Evolutionary conservation across 2,113 vertebrate species (phyloP).

Genomic region (Microcebus jonahi): DNA sequence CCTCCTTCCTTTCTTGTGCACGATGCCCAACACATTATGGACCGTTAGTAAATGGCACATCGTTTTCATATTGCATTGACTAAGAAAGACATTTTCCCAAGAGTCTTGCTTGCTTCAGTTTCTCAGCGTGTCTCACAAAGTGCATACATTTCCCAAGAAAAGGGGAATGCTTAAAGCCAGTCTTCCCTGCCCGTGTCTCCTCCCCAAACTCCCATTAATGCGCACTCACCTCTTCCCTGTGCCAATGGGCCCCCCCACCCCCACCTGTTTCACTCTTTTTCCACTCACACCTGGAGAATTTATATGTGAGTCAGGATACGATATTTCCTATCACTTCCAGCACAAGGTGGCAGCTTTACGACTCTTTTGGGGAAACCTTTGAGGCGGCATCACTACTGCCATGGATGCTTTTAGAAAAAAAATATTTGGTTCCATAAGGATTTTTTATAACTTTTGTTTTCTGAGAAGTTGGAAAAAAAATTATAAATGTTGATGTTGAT

Average conservation of each 20-base stretch:
- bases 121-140: slow-evolving; percentile 35
- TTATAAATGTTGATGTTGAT: not conserved
- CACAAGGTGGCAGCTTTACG: not conserved
- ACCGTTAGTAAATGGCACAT: slow-evolving; percentile 52
- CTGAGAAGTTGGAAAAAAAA: not conserved
- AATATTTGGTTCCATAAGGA: not conserved
- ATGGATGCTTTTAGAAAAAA: not conserved
- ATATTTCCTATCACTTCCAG: not conserved
- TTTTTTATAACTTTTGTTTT: slow-evolving; percentile 37
- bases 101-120: slow-evolving; percentile 32
- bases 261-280: not conserved
- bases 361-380: not conserved
- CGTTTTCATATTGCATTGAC: slow-evolving; percentile 13
- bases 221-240: not conserved
- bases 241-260: not conserved
- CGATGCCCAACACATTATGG: not conserved
- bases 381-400: not conserved
- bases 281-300: not conserved
- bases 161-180: not conserved
- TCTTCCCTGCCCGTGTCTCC: not conserved
- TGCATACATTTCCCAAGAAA: not conserved
- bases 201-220: not conserved
- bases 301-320: not conserved
- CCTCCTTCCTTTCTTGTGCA: not conserved
- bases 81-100: slow-evolving; percentile 37